These are phyloP conservation scores for Archaeoteleia sp. DNA, from an alignment of 2,888 invertebrate species.

Conservation along the genomic window DNA sequence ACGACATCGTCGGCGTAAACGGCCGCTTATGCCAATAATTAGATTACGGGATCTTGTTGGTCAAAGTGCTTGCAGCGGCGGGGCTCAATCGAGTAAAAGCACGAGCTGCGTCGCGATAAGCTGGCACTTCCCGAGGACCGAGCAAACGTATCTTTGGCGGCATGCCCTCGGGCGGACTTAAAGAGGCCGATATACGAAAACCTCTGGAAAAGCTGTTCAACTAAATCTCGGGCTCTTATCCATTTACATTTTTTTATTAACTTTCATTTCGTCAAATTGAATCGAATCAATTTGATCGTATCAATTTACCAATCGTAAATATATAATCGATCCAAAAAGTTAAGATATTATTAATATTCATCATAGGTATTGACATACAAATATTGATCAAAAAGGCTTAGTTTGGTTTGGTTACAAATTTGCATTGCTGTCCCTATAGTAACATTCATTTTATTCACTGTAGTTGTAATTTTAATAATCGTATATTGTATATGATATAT, in stretches of 20 bases:
- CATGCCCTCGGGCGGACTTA: constrained; percentile 33
- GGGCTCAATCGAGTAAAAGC: constrained; percentile 39
- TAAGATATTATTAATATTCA: too few relatives aligned
- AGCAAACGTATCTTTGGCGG: constrained; percentile 42
- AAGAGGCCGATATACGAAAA: constrained; percentile 44
- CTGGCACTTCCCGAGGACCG: constrained; percentile 30
- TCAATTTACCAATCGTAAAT: too few relatives aligned
- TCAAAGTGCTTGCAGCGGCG: constrained; percentile 24
- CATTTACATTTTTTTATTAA: too few relatives aligned
- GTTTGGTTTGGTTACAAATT: too few relatives aligned
- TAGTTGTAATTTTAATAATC: too few relatives aligned
- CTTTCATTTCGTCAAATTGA: background rate
- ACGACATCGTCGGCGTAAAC: constrained; percentile 9
- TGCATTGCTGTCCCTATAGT: too few relatives aligned
- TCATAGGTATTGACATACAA: too few relatives aligned
- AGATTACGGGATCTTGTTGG: constrained; percentile 23
- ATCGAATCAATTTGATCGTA: background rate
- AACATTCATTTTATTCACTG: too few relatives aligned
- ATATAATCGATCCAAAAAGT: too few relatives aligned
- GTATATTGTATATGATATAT: too few relatives aligned
- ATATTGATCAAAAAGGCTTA: too few relatives aligned
- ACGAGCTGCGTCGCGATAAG: constrained; percentile 29
- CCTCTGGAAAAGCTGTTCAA: constrained; percentile 25
- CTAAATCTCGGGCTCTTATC: constrained; percentile 5
- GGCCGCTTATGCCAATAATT: constrained; percentile 22